phyloP scores from a whole-genome alignment of 2,797 vertebrate species.

The Echeneis naucrates region DNA sequence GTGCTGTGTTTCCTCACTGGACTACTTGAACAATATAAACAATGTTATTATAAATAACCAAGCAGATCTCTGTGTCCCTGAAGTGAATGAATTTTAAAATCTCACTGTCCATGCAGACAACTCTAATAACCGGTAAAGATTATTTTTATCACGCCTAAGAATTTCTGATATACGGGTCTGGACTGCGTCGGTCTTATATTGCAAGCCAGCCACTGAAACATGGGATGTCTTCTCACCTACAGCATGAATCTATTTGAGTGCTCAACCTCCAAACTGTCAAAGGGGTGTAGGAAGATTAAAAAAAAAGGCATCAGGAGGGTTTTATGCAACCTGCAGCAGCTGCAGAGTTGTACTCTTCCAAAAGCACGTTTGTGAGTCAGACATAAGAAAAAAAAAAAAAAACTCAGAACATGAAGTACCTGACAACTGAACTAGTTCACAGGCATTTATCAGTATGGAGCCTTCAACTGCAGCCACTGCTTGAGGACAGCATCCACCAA shows the following conservation, averaged over 20 bases:
- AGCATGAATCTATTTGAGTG: constrained; percentile 63
- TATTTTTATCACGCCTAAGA: constrained; percentile 43
- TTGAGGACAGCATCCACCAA: constrained; percentile 74
- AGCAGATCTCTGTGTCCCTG: constrained; percentile 12
- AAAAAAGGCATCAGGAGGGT: constrained; percentile 17
- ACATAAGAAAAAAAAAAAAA: constrained; percentile 5
- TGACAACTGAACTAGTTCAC: constrained; percentile 51
- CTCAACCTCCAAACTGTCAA: constrained; percentile 60
- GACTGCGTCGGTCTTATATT: constrained; percentile 55
- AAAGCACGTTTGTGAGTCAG: constrained; percentile 47
- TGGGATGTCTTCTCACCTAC: constrained; percentile 67
- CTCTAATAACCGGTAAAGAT: constrained; percentile 26
- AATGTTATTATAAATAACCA: constrained; percentile 8
- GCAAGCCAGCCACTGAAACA: constrained; percentile 71
- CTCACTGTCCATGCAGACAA: constrained; percentile 3
- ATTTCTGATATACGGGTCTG: constrained; percentile 48
- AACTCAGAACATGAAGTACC: constrained; percentile 53
- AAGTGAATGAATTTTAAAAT: constrained; percentile 33
- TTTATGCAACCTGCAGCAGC: constrained; percentile 43
- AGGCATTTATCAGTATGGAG: constrained; percentile 54
- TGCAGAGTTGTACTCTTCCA: constrained; percentile 48
- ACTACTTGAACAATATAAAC: neutral
- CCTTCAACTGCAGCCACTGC: constrained; percentile 61
- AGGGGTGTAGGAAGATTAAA: constrained; percentile 37
- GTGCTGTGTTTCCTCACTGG: neutral